phyloP scores from a whole-genome alignment of 2,888 invertebrate genomes.

The Cryptocheilus praepositus region DNA sequence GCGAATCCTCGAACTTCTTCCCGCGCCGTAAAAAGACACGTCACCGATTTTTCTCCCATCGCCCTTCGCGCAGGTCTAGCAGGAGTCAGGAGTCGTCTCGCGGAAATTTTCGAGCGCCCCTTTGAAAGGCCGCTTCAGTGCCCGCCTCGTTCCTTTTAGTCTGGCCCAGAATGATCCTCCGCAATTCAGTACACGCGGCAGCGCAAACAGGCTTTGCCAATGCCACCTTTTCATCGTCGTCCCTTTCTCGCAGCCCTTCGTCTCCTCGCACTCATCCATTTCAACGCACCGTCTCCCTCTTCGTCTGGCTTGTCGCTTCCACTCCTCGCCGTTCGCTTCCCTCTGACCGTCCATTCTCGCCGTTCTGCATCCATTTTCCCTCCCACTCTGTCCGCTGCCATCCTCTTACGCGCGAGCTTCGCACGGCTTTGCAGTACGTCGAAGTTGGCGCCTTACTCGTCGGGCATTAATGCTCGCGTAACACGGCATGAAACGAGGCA shows the following conservation, averaged over 20 bases:
- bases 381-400: neutral
- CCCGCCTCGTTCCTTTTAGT: too few species aligned
- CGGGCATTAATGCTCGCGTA: neutral
- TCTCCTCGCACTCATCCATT: neutral
- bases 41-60: too few species aligned
- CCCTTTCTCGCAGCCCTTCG: neutral
- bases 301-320: neutral
- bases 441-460: constrained; percentile 5
- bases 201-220: constrained; percentile 3
- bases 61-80: too few species aligned
- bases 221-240: neutral
- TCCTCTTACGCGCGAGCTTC: neutral
- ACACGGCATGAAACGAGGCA: constrained; percentile 11
- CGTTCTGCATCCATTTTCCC: neutral
- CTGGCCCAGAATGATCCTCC: constrained; percentile 2
- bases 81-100: too few species aligned
- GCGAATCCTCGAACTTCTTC: too few species aligned
- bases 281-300: neutral
- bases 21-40: too few species aligned
- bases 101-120: too few species aligned
- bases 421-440: neutral
- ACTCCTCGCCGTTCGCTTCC: neutral
- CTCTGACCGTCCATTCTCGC: neutral
- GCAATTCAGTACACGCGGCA: constrained; percentile 3
- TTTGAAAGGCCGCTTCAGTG: too few species aligned